A percentile compares a stretch with the other conserved stretches of the same genome.
These are phyloP conservation scores for Chunga burmeisteri DNA, from an alignment of 2,113 vertebrate species.

Conservation along the genomic window DNA sequence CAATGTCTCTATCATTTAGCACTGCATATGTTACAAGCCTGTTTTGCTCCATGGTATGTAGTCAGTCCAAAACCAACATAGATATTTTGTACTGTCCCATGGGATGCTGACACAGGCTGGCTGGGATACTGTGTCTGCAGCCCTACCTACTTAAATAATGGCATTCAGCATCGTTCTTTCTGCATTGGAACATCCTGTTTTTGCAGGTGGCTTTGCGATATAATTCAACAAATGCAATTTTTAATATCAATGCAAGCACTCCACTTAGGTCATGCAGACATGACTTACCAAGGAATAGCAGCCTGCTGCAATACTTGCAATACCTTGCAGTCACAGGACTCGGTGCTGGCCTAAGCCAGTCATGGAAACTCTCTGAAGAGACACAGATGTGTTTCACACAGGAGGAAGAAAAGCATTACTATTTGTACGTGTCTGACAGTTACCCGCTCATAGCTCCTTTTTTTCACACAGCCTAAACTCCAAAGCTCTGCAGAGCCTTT, in stretches of 20 bases:
- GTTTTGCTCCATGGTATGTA: not conserved
- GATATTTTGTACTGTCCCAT: not conserved
- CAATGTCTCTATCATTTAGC: not conserved
- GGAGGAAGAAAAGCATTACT: not conserved
- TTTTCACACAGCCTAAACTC: not conserved
- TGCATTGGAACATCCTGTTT: slow-evolving; percentile 39
- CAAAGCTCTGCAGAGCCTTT: not conserved
- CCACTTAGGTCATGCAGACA: not conserved
- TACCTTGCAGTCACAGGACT: not conserved
- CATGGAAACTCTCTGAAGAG: not conserved
- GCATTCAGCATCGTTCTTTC: slow-evolving; percentile 5
- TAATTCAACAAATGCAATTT: slow-evolving; percentile 35
- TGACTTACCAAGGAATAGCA: not conserved
- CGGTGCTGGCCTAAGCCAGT: not conserved
- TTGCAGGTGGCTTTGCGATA: slow-evolving; percentile 63
- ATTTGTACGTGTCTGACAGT: not conserved
- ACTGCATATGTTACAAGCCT: not conserved
- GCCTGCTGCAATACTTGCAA: not conserved
- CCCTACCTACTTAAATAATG: slow-evolving; percentile 1
- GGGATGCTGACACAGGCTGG: not conserved
- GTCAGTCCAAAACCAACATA: slow-evolving; percentile 2
- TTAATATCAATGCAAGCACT: slow-evolving; percentile 24
- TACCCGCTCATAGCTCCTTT: not conserved
- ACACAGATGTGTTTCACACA: not conserved
- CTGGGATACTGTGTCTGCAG: not conserved